Evolutionary conservation across 2,113 vertebrate species (phyloP), one percentile per base, ranked within the genome.

Genomic region (Bubo bubo): DNA sequence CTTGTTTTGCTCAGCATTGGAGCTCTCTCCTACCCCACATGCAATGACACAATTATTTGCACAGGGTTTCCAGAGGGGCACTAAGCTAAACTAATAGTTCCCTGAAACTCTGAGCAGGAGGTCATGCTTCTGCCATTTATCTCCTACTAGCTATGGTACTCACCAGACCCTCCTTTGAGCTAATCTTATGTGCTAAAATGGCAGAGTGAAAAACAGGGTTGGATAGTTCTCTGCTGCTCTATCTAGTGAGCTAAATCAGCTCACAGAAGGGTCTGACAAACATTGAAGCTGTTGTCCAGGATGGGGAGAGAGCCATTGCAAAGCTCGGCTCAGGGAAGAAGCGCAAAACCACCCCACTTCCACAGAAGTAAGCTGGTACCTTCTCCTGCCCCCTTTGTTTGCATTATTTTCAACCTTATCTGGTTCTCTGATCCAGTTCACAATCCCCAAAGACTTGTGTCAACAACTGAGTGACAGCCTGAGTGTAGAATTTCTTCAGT

Each of bases 321-420:
- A 86, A 96, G 41, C 12, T 72, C 73, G 63, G 59, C 12, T 50
- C 37, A 68, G 41, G 17, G 22, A 50, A 84, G 27, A 91, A 66
- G 34, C n/a, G 8, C 43, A 82, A 90, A 90, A 73, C 14, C 30
- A 70, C 34, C 21, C 10, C 14, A 21, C 43, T 84, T 60, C 21
- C 62, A 71, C 58, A 90, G 74, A 80, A 72, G 41, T 35, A 79
- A 93, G 14, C 37, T 83, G n/a, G 70, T 82, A 83, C 75, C 79
- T 72, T 90, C 79, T 72, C 63, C 83, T 79, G 58, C 50, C 37
- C n/a, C 13, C 14, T 90, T 49, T 43, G 1, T 92, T 58, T 90
- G 88, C 71, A 76, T 88, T 96, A 95, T 92, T 94, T 94, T 95
- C 93, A 95, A 93, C 74, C 45, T 95, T 88, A 82, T 88, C 79